A percentile compares a stretch with the other conserved stretches of the same genome.
Evolutionary conservation across 2,797 vertebrate species (phyloP).

Genomic region (Sebastes oblongus): DNA sequence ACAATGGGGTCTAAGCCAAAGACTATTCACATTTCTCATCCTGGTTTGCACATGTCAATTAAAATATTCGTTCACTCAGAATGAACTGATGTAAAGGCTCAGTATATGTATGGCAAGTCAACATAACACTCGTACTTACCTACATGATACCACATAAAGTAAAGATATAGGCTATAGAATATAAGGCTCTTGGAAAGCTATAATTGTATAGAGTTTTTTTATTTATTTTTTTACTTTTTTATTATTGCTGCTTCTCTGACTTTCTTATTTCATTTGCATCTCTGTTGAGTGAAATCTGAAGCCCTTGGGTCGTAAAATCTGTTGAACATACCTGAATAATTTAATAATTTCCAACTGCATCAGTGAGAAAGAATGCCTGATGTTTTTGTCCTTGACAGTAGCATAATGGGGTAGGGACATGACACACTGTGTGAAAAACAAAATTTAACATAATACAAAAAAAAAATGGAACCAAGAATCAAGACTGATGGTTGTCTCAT

Average conservation of each 20-base stretch:
- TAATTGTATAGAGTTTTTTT: background rate
- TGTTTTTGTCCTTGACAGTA: slow-evolving; percentile 29
- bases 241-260: background rate
- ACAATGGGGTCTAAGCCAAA: too few relatives aligned
- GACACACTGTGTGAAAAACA: background rate
- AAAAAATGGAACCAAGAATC: background rate
- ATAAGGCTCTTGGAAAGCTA: too few relatives aligned
- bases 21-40: too few relatives aligned
- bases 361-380: too few relatives aligned
- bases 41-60: too few relatives aligned
- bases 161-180: too few relatives aligned
- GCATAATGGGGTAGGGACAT: slow-evolving; percentile 3
- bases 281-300: background rate
- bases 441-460: background rate
- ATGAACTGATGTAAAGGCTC: background rate
- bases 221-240: too few relatives aligned
- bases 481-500: background rate
- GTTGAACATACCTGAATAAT: slow-evolving; percentile 32
- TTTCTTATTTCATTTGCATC: background rate
- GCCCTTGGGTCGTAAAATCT: slow-evolving; percentile 1
- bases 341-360: background rate
- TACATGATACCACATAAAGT: background rate
- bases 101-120: background rate
- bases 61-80: too few relatives aligned
- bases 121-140: background rate